Base-by-base conservation (phyloP, 2,797 vertebrate species). In the Limosa lapponica region DNA sequence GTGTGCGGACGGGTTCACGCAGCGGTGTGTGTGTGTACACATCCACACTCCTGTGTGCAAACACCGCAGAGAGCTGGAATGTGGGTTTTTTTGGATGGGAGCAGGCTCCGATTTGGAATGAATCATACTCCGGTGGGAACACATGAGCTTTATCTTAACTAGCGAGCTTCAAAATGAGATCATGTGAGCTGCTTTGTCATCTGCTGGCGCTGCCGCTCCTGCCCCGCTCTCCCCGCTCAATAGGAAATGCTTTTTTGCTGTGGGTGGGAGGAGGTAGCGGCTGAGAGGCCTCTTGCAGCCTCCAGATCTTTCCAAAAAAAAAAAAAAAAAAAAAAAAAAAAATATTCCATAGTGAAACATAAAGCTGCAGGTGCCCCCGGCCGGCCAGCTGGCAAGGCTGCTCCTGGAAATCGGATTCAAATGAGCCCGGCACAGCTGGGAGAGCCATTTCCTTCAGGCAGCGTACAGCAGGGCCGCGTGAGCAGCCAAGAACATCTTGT, bases 401-500 rank as follows among this genome's bases (percentile, higher is more conserved):
- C 95, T 95, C 72, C 87, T 97, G 94, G 92, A 94, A 96, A 96
- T 87, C 71, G 77, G 89, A 92, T 96, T 96, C 89, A 93, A 94
- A 95, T 87, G 93, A 96, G 87, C 73, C 90, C 79, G 0, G 57
- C 88, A 59, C 94, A 96, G 95, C 96, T 97, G 94, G 83, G 89
- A 92, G 91, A 97, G 79, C 92, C 86, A 94, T 97, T 97, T 96
- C 93, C 96, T 91, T 89, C 80, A 91, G 93, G 95, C 94, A 93
- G 89, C 25, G 1, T 95, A 61, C 87, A 93, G 86, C 86, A 43
- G 82, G 90, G 77, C 78, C 3, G 39, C 5, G 18, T 7, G 1
- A 55, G 90, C 84, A 96, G 94, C 93, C 90, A 97, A 97, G 94
- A 96, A 95, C 94, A 95, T 96, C 87, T 80, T 96, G 96, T 96